Evolutionary conservation across 2,797 vertebrate species (phyloP).

Genomic region (Moxostoma hubbsi): DNA sequence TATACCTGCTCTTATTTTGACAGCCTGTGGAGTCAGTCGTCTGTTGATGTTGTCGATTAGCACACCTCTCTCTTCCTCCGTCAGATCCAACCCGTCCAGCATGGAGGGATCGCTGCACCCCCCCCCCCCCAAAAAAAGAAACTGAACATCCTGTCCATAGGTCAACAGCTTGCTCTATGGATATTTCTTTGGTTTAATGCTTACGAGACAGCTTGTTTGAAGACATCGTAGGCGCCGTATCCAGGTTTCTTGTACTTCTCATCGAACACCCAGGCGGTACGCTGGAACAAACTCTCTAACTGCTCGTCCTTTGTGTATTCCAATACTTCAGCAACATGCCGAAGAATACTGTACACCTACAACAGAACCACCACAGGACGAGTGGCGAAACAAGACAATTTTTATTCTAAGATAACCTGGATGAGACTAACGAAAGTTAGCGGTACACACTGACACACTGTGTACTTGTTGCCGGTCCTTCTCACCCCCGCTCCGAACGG

Average conservation of each 20-base stretch:
- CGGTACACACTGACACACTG: no score
- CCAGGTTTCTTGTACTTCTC: constrained; percentile 97
- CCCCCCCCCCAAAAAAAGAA: background rate
- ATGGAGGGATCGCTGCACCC: constrained; percentile 90
- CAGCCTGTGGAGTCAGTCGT: constrained; percentile 95
- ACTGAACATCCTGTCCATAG: background rate
- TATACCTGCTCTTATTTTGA: constrained; percentile 96
- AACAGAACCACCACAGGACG: background rate
- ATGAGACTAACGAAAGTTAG: no score
- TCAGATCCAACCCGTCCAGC: constrained; percentile 92
- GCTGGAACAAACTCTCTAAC: constrained; percentile 95
- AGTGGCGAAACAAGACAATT: no score
- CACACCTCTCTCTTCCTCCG: constrained; percentile 89
- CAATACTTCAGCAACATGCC: constrained; percentile 96
- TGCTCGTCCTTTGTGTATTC: constrained; percentile 98
- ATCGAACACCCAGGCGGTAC: constrained; percentile 98
- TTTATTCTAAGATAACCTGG: no score
- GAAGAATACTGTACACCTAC: constrained; percentile 97
- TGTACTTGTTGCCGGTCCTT: no score
- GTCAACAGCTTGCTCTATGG: background rate
- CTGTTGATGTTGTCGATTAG: constrained; percentile 98
- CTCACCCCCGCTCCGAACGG: no score
- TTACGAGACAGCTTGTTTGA: constrained; percentile 99
- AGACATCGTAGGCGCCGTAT: constrained; percentile 97
- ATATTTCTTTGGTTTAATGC: constrained; percentile 56